Percentiles rank a stretch among this genome's conserved stretches.
Conservation (phyloP, 2,113 vertebrate genomes). For the Sciurus niger region DNA sequence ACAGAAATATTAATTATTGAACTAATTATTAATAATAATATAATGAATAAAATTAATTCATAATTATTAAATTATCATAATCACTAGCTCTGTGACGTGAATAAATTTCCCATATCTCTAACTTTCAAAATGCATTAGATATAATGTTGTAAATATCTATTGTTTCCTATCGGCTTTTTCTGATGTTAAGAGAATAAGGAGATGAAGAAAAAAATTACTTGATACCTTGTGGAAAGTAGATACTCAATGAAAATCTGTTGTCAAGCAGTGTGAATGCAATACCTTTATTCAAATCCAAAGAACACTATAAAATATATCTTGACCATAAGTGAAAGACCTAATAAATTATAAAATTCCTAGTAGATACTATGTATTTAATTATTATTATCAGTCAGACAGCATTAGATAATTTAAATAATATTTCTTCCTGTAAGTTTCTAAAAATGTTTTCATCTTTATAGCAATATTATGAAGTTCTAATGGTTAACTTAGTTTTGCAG, state of each 20-base stretch:
- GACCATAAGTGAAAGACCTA: not conserved
- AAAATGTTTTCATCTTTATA: not conserved
- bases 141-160: not conserved
- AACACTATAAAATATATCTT: not conserved
- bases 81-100: not conserved
- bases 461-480: constrained; percentile 47
- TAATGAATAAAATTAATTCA: too few species aligned
- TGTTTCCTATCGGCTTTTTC: not conserved
- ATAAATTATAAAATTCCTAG: not conserved
- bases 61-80: too few species aligned
- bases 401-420: constrained; percentile 43
- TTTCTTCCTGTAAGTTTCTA: not conserved
- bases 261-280: not conserved
- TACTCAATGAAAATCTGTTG: not conserved
- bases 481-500: constrained; percentile 45
- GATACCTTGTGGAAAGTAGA: not conserved
- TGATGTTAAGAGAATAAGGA: not conserved
- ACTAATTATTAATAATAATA: too few species aligned
- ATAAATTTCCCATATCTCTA: not conserved
- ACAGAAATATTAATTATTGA: too few species aligned
- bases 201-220: not conserved
- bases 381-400: not conserved
- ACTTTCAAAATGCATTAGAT: not conserved
- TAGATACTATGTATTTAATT: not conserved
- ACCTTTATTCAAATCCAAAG: not conserved